Percentiles rank a stretch among this genome's conserved stretches.
phyloP scores from a whole-genome alignment of 2,113 vertebrate species.

The Seriola rivoliana region DNA sequence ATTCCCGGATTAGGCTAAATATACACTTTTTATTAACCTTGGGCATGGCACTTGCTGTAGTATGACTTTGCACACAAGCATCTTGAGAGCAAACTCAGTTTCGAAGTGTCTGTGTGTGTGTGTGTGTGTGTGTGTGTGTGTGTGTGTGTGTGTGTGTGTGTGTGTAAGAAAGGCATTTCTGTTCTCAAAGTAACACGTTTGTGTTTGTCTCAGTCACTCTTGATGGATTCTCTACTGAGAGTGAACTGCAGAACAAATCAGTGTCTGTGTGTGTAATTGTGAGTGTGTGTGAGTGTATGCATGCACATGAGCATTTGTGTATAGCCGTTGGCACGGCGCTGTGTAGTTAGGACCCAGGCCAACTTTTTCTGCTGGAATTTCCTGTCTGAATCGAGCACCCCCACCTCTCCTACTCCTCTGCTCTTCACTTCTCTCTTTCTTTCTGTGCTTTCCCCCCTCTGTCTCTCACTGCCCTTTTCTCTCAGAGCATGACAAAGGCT shows the following conservation, averaged over 20 bases:
- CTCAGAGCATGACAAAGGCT: conserved; percentile 86
- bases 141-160: conserved; percentile 18
- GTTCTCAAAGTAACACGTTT: conserved; percentile 50
- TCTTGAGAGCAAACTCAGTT: neutral
- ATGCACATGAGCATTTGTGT: conserved; percentile 74
- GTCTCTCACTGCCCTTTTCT: conserved; percentile 54
- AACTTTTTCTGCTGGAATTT: conserved; percentile 93
- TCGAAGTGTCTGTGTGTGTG: neutral
- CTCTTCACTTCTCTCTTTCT: conserved; percentile 59
- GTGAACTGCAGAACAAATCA: conserved; percentile 71
- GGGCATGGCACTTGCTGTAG: conserved; percentile 27
- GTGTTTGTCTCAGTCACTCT: conserved; percentile 42
- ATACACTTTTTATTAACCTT: conserved; percentile 65
- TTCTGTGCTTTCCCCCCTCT: conserved; percentile 43
- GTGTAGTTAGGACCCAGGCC: conserved; percentile 90
- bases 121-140: neutral
- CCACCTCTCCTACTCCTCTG: conserved; percentile 63
- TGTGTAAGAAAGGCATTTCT: conserved; percentile 37
- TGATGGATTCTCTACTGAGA: conserved; percentile 62
- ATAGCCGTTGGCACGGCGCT: conserved; percentile 86
- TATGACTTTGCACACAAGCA: conserved; percentile 4
- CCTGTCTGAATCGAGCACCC: conserved; percentile 90
- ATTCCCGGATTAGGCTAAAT: conserved; percentile 64
- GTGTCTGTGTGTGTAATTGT: conserved; percentile 65
- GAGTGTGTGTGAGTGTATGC: conserved; percentile 58